A percentile compares a stretch with the other conserved stretches of the same genome.
Evolutionary conservation across 2,888 invertebrate species (phyloP).

Genomic region (Limnephilus lunatus): DNA sequence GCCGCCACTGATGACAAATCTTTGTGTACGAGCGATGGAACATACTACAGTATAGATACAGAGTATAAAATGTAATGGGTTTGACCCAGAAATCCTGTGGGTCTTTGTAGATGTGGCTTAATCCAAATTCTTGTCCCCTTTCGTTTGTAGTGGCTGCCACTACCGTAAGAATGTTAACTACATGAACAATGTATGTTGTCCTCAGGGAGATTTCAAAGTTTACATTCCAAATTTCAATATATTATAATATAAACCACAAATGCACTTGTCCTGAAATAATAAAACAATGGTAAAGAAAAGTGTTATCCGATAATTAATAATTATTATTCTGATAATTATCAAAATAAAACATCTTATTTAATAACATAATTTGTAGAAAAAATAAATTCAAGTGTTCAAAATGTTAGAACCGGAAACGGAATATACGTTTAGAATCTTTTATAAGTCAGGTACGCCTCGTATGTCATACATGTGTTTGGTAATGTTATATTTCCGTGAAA

Average conservation of each 20-base stretch:
- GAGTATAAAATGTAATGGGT: neutral
- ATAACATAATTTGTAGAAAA: too few relatives aligned
- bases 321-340: too few relatives aligned
- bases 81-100: conserved; percentile 2
- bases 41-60: neutral
- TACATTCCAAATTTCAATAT: neutral
- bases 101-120: neutral
- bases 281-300: too few relatives aligned
- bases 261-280: too few relatives aligned
- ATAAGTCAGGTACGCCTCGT: too few relatives aligned
- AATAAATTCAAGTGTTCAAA: too few relatives aligned
- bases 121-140: neutral
- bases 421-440: too few relatives aligned
- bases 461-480: too few relatives aligned
- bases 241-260: neutral
- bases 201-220: neutral
- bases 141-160: neutral
- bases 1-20: neutral
- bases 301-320: too few relatives aligned
- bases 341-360: too few relatives aligned
- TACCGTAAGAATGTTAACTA: neutral
- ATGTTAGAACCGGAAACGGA: too few relatives aligned
- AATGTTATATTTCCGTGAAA: too few relatives aligned
- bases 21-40: neutral
- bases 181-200: neutral